These are phyloP conservation scores for Liposcelis brunnea DNA, from an alignment of 2,888 invertebrate genomes.

Conservation along the genomic window DNA sequence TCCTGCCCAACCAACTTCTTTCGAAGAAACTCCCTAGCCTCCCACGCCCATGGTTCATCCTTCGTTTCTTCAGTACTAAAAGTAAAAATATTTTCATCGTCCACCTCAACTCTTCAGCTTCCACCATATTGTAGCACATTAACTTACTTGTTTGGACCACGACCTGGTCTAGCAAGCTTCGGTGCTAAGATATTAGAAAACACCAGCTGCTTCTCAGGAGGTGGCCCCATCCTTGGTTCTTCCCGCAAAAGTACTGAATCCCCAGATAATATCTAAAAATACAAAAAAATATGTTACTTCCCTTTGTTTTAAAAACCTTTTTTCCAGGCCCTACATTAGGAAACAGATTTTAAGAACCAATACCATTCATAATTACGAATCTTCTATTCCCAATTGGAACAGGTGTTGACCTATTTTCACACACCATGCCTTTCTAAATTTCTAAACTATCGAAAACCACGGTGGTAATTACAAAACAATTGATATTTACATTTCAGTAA, in stretches of 20 bases:
- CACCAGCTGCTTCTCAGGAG: conserved; percentile 80
- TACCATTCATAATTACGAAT: conserved; percentile 2
- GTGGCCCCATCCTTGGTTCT: conserved; percentile 64
- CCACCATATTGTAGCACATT: conserved; percentile 3
- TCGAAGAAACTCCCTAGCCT: conserved; percentile 85
- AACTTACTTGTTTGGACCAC: conserved; percentile 24
- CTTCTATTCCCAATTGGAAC: conserved; percentile 11
- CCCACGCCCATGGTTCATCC: conserved; percentile 95
- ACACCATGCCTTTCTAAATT: not conserved
- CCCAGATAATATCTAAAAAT: conserved; percentile 79
- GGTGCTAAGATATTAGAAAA: conserved; percentile 86
- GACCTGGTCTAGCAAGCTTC: conserved; percentile 63
- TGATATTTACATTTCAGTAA: no score
- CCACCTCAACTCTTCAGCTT: no score
- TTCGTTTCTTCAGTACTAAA: conserved; percentile 46
- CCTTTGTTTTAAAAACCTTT: no score
- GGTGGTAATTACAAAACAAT: no score
- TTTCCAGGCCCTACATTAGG: no score
- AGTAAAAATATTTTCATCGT: not conserved
- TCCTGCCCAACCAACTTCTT: conserved; percentile 84
- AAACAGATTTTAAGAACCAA: no score
- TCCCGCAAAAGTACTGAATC: conserved; percentile 88
- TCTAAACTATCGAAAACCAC: no score
- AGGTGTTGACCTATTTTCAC: conserved; percentile 10
- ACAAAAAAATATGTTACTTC: conserved; percentile 16